Percentiles rank a stretch among this genome's conserved stretches.
phyloP scores from a whole-genome alignment of 2,888 invertebrate species.

The Drosophila koepferae region DNA sequence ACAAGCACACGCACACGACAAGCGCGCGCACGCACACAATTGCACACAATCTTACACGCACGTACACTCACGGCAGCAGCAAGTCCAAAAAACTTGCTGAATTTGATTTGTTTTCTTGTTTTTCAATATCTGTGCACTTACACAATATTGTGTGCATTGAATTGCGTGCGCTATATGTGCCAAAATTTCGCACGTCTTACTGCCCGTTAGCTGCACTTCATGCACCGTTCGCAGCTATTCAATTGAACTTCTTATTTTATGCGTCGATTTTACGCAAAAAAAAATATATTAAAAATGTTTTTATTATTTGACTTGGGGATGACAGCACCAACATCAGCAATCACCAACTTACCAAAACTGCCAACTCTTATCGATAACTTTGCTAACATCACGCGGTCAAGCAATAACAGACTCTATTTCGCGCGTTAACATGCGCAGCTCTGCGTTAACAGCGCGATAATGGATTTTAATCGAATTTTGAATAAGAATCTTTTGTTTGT shows the following conservation, averaged over 20 bases:
- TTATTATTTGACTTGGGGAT: slow-evolving; percentile 38
- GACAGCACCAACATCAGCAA: slow-evolving; percentile 11
- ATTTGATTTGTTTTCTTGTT: slow-evolving; percentile 30
- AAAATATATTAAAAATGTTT: slow-evolving; percentile 40
- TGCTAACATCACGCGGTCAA: neutral
- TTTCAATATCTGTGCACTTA: slow-evolving; percentile 44
- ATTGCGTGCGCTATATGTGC: slow-evolving; percentile 8
- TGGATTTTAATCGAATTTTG: neutral
- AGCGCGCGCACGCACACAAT: neutral
- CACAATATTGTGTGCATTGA: slow-evolving; percentile 54
- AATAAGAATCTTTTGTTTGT: neutral
- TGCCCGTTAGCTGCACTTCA: slow-evolving; percentile 19
- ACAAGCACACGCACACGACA: neutral
- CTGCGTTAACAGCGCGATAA: slow-evolving; percentile 6
- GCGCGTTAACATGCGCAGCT: slow-evolving; percentile 9
- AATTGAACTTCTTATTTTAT: slow-evolving; percentile 22
- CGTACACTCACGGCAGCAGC: slow-evolving; percentile 5
- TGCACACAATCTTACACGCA: neutral
- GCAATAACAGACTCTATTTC: neutral
- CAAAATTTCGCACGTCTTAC: slow-evolving; percentile 2
- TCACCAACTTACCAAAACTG: slow-evolving; percentile 7
- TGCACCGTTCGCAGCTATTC: slow-evolving; percentile 4
- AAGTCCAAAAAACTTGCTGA: slow-evolving; percentile 20
- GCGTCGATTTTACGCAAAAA: slow-evolving; percentile 43
- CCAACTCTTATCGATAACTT: slow-evolving; percentile 20